These are phyloP conservation scores for Drosophila paulistorum DNA, from an alignment of 1,140 invertebrate genomes.

Conservation along the genomic window DNA sequence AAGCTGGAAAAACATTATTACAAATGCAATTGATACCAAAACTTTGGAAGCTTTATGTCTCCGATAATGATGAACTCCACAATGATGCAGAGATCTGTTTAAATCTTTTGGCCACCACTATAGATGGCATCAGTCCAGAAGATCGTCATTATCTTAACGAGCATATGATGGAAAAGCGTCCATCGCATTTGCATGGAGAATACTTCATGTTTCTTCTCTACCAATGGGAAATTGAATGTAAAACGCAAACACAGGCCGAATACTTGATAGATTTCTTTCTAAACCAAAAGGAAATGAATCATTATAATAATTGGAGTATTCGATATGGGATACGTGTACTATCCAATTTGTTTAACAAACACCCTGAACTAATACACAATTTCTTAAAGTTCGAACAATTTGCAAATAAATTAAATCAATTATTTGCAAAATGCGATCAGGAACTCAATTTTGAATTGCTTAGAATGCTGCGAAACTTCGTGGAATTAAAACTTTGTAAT, in stretches of 20 bases:
- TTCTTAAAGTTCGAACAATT: conserved; percentile 8
- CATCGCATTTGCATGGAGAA: conserved; percentile 36
- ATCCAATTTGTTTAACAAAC: conserved; percentile 53
- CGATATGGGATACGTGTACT: conserved; percentile 59
- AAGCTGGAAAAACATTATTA: conserved; percentile 48
- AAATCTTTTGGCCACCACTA: conserved; percentile 33
- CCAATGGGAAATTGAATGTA: conserved; percentile 43
- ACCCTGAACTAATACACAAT: conserved; percentile 55
- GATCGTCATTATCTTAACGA: conserved; percentile 50
- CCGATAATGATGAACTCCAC: conserved; percentile 14
- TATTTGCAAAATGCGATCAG: conserved; percentile 43
- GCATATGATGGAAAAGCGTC: conserved; percentile 42
- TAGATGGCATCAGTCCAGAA: conserved; percentile 27
- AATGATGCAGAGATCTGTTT: conserved; percentile 63
- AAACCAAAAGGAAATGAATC: neutral
- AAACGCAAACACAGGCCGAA: conserved; percentile 26
- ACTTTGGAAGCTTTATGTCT: conserved; percentile 63
- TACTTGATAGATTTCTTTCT: conserved; percentile 36
- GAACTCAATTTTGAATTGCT: neutral
- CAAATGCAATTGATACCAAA: conserved; percentile 72
- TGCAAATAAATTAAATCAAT: conserved; percentile 14
- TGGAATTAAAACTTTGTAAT: neutral
- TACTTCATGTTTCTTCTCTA: conserved; percentile 64
- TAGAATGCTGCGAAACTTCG: conserved; percentile 30
- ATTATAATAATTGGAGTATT: neutral